Evolutionary conservation across 2,113 vertebrate species (phyloP).

Genomic region (Ptychochromis oligacanthus): DNA sequence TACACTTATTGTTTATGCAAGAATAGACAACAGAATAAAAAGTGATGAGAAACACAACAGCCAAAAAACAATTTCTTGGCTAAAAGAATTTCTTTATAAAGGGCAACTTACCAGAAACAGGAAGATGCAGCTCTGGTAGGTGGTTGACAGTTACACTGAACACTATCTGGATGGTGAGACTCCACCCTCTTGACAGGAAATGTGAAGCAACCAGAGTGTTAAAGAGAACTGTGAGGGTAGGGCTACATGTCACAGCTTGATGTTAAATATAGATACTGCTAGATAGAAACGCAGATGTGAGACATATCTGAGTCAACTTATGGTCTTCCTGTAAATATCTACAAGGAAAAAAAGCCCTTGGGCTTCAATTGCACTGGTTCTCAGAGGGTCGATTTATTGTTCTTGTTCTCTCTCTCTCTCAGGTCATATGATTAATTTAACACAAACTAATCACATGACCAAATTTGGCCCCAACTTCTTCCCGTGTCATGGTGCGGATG

Average conservation of each 20-base stretch:
- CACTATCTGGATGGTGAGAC: background rate
- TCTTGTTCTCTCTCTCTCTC: too few relatives aligned
- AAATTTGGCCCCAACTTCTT: too few relatives aligned
- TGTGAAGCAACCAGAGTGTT: background rate
- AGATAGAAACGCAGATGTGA: background rate
- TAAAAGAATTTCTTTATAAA: background rate
- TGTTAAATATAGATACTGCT: background rate
- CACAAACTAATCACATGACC: too few relatives aligned
- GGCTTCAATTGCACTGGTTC: too few relatives aligned
- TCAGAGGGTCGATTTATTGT: too few relatives aligned
- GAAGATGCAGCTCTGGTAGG: background rate
- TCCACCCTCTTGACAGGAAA: background rate
- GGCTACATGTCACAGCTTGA: background rate
- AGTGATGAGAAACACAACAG: background rate
- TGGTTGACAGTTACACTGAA: background rate
- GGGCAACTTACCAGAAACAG: slow-evolving; percentile 3
- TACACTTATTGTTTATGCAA: background rate
- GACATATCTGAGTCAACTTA: background rate
- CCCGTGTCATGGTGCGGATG: too few relatives aligned
- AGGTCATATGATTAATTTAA: too few relatives aligned
- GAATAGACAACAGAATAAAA: background rate
- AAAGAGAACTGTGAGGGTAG: background rate
- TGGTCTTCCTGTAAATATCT: too few relatives aligned
- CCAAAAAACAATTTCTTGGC: background rate
- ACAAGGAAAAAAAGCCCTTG: too few relatives aligned